phyloP scores from a whole-genome alignment of 2,113 vertebrate species.

The Lampris megalopsis region DNA sequence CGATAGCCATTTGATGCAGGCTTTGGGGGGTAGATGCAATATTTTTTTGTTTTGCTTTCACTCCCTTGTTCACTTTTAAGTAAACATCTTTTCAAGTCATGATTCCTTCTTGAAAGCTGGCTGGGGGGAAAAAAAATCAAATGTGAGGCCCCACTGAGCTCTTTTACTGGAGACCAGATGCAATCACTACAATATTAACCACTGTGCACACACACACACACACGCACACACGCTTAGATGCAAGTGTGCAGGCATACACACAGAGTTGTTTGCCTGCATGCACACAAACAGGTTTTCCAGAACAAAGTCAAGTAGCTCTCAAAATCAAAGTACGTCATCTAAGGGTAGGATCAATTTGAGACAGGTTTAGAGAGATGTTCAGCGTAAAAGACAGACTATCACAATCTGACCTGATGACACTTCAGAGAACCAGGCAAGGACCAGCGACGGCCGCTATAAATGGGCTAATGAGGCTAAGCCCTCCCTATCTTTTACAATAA shows the following conservation, averaged over 20 bases:
- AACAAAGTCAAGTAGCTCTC: slow-evolving; percentile 48
- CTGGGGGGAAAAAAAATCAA: slow-evolving; percentile 22
- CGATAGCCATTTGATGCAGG: slow-evolving; percentile 64
- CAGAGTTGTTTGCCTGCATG: neutral
- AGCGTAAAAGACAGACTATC: slow-evolving; percentile 22
- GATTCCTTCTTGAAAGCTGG: neutral
- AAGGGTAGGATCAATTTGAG: slow-evolving; percentile 33
- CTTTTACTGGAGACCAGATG: slow-evolving; percentile 47
- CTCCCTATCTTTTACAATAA: too few relatives aligned
- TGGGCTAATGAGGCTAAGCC: too few relatives aligned
- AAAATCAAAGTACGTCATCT: slow-evolving; percentile 28
- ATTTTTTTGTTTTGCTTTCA: slow-evolving; percentile 46
- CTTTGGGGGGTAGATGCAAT: slow-evolving; percentile 56
- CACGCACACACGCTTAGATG: neutral
- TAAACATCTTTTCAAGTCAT: slow-evolving; percentile 60
- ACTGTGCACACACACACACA: neutral
- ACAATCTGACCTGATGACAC: slow-evolving; percentile 18
- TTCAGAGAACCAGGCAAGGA: neutral
- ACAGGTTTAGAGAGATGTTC: slow-evolving; percentile 8
- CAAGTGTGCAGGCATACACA: neutral
- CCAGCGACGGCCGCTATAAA: too few relatives aligned
- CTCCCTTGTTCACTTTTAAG: slow-evolving; percentile 51
- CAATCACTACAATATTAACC: slow-evolving; percentile 53
- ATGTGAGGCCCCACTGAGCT: slow-evolving; percentile 18
- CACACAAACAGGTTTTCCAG: slow-evolving; percentile 7